Conservation (phyloP, 1,140 invertebrate species). For the Brachionus manjavacas region DNA sequence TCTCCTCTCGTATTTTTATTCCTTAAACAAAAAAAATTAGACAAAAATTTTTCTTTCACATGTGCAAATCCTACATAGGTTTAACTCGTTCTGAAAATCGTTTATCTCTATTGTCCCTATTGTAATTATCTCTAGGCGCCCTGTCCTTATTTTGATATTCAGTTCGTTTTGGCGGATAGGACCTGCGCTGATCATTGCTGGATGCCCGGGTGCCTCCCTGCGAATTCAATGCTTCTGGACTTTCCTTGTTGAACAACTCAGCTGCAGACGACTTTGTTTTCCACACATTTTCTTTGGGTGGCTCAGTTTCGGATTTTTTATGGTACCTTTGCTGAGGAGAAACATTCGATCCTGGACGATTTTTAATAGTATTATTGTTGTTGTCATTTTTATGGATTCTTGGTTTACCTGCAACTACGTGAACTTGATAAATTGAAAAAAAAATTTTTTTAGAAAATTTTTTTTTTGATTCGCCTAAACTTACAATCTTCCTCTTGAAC, state of each 20-base stretch:
- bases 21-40: neutral
- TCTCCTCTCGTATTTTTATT: constrained; percentile 19
- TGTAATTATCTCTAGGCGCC: neutral
- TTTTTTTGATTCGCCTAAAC: neutral
- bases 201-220: neutral
- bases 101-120: constrained; percentile 31
- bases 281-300: neutral
- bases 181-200: neutral
- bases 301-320: neutral
- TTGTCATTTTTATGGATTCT: constrained; percentile 17
- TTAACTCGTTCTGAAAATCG: neutral
- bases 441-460: neutral
- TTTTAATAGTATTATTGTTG: constrained; percentile 36
- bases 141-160: neutral
- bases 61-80: neutral
- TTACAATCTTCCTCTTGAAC: neutral
- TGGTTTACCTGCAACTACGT: constrained; percentile 12
- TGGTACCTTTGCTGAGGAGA: neutral
- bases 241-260: neutral
- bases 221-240: neutral
- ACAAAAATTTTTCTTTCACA: neutral
- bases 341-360: neutral
- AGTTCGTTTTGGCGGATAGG: neutral
- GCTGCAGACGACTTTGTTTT: neutral
- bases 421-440: neutral